These are phyloP conservation scores for Aspidoscelis tigris DNA, from an alignment of 2,113 vertebrate species.

Conservation along the genomic window DNA sequence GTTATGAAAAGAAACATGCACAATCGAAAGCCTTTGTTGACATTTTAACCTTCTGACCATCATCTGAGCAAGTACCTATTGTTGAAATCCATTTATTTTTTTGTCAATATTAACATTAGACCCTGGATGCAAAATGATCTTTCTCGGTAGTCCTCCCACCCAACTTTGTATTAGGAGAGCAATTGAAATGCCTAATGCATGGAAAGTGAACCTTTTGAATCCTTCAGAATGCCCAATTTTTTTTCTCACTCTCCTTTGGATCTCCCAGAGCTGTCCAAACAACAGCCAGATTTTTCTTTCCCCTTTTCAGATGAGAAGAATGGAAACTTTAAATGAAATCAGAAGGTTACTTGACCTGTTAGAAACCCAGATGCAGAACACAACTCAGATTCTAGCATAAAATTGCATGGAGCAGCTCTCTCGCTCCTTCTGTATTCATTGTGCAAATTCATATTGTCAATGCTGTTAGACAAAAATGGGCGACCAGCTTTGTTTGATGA, in stretches of 20 bases:
- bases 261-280: conserved; percentile 80
- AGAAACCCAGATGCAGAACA: conserved; percentile 70
- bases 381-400: conserved; percentile 63
- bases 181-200: conserved; percentile 79
- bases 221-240: conserved; percentile 75
- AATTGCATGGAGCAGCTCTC: conserved; percentile 46
- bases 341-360: conserved; percentile 77
- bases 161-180: conserved; percentile 74
- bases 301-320: conserved; percentile 77
- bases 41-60: conserved; percentile 62
- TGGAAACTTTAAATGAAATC: conserved; percentile 81
- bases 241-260: conserved; percentile 61
- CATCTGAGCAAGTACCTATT: conserved; percentile 67
- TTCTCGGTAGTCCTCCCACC: conserved; percentile 53
- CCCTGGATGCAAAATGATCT: conserved; percentile 74
- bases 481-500: background rate
- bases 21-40: conserved; percentile 35
- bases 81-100: conserved; percentile 72
- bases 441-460: conserved; percentile 49
- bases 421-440: conserved; percentile 11
- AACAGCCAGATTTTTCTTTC: conserved; percentile 73
- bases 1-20: conserved; percentile 28
- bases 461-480: conserved; percentile 31
- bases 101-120: conserved; percentile 77
- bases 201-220: conserved; percentile 79